Evolutionary conservation across 2,113 vertebrate genomes (phyloP).

Genomic region (Sapajus apella): DNA sequence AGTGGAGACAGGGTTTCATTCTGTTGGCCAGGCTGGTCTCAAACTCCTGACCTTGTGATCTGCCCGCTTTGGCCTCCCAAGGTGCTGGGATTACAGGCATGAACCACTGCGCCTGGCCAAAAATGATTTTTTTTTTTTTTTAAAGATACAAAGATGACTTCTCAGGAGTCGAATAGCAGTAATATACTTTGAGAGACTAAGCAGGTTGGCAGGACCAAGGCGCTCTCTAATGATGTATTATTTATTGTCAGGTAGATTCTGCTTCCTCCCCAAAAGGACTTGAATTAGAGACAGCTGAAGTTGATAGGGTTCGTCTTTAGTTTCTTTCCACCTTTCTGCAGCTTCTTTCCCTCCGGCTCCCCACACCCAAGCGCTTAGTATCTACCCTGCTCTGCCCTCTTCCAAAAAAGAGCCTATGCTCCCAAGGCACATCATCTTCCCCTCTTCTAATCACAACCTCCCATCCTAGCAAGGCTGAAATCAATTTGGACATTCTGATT

Average conservation of each 20-base stretch:
- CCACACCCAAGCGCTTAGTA: background rate
- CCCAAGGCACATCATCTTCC: background rate
- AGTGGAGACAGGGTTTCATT: too few species aligned
- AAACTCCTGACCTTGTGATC: too few species aligned
- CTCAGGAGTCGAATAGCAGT: background rate
- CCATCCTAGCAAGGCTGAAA: constrained; percentile 7
- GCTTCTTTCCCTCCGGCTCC: background rate
- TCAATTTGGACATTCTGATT: constrained; percentile 37
- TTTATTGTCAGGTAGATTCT: background rate
- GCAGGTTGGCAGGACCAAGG: background rate
- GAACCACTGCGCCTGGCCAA: too few species aligned
- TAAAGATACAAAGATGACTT: background rate
- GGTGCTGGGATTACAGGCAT: too few species aligned
- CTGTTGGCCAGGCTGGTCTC: too few species aligned
- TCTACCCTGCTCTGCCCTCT: background rate
- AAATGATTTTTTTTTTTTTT: background rate
- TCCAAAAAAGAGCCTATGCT: background rate
- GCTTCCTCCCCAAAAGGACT: background rate
- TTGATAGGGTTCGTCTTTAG: background rate
- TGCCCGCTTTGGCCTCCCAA: too few species aligned
- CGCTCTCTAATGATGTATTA: background rate
- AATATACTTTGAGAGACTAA: background rate
- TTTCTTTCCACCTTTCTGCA: constrained; percentile 2
- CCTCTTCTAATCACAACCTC: constrained; percentile 27
- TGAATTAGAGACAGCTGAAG: constrained; percentile 14